These are phyloP conservation scores for Ophion costatus DNA, from an alignment of 2,888 invertebrate species.

Conservation along the genomic window DNA sequence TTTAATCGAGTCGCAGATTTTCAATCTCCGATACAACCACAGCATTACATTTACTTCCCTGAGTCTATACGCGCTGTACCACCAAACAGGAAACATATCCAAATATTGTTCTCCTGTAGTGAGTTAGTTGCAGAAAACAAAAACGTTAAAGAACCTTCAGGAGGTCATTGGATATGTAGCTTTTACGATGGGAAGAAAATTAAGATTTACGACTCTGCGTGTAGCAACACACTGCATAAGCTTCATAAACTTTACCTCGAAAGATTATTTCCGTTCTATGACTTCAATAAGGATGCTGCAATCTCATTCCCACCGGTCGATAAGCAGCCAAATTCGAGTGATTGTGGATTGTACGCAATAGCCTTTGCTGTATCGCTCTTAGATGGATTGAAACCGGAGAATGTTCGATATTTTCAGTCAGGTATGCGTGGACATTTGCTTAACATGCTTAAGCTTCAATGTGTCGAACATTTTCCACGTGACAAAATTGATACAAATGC, in stretches of 20 bases:
- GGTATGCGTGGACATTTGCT: conserved; percentile 35
- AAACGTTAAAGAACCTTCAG: background rate
- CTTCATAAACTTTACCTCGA: conserved; percentile 52
- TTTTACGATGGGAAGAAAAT: conserved; percentile 52
- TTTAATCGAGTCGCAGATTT: conserved; percentile 43
- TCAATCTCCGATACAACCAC: conserved; percentile 26
- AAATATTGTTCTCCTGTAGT: conserved; percentile 59
- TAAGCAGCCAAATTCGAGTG: conserved; percentile 32
- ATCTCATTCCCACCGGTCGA: conserved; percentile 53
- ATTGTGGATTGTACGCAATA: conserved; percentile 43
- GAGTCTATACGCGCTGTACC: conserved; percentile 45
- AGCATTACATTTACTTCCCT: conserved; percentile 1
- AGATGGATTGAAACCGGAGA: conserved; percentile 27
- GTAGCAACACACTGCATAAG: conserved; percentile 22
- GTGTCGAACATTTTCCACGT: conserved; percentile 38
- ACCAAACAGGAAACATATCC: conserved; percentile 55
- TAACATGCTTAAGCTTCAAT: conserved; percentile 14
- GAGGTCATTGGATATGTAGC: conserved; percentile 59
- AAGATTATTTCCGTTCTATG: conserved; percentile 50
- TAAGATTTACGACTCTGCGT: conserved; percentile 58
- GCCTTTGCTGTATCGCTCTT: conserved; percentile 45
- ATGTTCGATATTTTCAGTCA: conserved; percentile 3
- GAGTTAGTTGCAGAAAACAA: background rate
- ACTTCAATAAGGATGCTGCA: conserved; percentile 9
- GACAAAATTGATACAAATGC: background rate